phyloP scores from a whole-genome alignment of 2,113 vertebrate genomes.

The Sakesphorus luctuosus region DNA sequence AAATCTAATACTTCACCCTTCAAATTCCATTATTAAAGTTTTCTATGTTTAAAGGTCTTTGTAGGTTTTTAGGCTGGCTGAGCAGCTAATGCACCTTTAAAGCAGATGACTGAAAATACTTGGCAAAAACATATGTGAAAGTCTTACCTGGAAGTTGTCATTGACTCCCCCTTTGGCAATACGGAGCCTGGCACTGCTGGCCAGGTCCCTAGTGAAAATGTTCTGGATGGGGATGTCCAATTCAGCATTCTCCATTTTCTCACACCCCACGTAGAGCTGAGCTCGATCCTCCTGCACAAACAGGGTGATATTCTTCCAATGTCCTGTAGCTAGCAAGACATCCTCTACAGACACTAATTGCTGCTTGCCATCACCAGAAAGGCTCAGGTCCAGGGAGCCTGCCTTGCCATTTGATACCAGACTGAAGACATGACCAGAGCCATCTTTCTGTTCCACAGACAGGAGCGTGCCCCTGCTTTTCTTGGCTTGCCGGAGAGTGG shows the following conservation, averaged over 20 bases:
- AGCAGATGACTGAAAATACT: background rate
- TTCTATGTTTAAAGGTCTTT: background rate
- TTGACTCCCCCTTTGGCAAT: constrained; percentile 90
- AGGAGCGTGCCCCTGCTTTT: constrained; percentile 87
- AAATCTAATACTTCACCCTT: background rate
- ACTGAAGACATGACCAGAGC: constrained; percentile 89
- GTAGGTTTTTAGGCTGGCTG: background rate
- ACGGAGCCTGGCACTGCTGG: constrained; percentile 82
- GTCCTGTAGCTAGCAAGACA: constrained; percentile 85
- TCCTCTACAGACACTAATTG: constrained; percentile 91
- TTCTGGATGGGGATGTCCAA: constrained; percentile 90
- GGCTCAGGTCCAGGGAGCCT: constrained; percentile 90
- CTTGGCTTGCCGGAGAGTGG: constrained; percentile 90
- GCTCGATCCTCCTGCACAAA: constrained; percentile 94
- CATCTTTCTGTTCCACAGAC: constrained; percentile 87
- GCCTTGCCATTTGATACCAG: constrained; percentile 92
- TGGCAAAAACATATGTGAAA: background rate
- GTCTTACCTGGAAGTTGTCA: constrained; percentile 91
- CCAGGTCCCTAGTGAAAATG: constrained; percentile 86
- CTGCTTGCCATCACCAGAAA: constrained; percentile 82
- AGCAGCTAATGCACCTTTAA: background rate
- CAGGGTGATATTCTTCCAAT: constrained; percentile 96
- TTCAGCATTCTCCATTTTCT: constrained; percentile 89
- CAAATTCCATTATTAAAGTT: background rate
- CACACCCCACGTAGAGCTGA: constrained; percentile 92